Conservation (phyloP, 2,888 invertebrate species). For the Glaucopsyche alexis region DNA sequence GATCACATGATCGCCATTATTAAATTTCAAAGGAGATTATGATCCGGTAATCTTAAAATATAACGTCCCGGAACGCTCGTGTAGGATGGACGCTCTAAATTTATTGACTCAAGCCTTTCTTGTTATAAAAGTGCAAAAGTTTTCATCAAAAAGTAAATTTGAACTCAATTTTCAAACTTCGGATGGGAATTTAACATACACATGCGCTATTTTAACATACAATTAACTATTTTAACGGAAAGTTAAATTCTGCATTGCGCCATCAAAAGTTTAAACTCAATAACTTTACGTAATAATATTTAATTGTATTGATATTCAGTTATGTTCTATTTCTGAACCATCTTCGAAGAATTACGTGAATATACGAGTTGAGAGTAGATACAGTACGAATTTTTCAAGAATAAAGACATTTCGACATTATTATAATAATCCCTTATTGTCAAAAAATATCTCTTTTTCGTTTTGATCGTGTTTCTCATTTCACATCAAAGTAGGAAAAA, state of each 20-base stretch:
- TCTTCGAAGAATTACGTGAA: not conserved
- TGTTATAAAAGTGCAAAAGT: constrained; percentile 63
- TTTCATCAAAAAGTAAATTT: constrained; percentile 59
- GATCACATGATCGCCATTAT: constrained; percentile 56
- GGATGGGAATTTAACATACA: constrained; percentile 47
- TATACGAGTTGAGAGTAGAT: not conserved
- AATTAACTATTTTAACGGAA: constrained; percentile 54
- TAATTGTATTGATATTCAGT: not conserved
- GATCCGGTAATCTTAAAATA: constrained; percentile 65
- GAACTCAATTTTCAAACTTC: constrained; percentile 53
- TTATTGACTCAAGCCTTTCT: constrained; percentile 57
- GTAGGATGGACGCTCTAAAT: constrained; percentile 55
- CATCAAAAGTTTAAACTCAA: constrained; percentile 53
- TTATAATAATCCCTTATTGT: not conserved
- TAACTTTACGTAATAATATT: constrained; percentile 46
- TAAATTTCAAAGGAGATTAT: constrained; percentile 67
- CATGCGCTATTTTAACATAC: constrained; percentile 44
- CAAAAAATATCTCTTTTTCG: not conserved
- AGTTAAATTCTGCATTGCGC: constrained; percentile 63
- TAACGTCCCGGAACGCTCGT: constrained; percentile 57
- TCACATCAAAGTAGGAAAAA: not conserved
- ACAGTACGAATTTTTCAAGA: not conserved
- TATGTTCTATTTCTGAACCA: not conserved
- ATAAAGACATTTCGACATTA: not conserved
- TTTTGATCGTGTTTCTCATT: not conserved